A percentile compares a stretch with the other conserved stretches of the same genome.
These are phyloP conservation scores for Cottus gobio DNA, from an alignment of 2,113 vertebrate species.

Conservation along the genomic window DNA sequence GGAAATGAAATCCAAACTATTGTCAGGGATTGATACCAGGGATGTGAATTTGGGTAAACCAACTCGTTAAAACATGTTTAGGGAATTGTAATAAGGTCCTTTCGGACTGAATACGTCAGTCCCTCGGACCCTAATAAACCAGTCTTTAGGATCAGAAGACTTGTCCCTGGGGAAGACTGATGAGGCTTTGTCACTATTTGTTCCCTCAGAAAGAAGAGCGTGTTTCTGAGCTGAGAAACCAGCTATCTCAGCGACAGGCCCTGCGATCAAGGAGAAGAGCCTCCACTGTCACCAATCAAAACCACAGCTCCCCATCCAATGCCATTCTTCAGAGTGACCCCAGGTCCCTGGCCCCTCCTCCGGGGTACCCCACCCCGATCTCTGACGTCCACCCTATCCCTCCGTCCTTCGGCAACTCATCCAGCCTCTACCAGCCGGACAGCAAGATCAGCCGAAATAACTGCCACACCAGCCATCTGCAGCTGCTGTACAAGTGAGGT, in stretches of 20 bases:
- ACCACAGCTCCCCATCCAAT: constrained; percentile 70
- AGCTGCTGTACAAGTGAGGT: constrained; percentile 90
- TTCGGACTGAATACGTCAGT: too few relatives aligned
- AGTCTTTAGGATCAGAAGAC: not conserved
- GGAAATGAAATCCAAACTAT: not conserved
- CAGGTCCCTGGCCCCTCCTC: constrained; percentile 76
- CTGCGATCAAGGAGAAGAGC: constrained; percentile 87
- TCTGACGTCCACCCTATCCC: constrained; percentile 76
- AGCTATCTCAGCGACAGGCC: constrained; percentile 88
- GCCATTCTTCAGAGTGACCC: constrained; percentile 65
- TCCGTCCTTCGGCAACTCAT: constrained; percentile 80
- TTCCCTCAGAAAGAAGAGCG: constrained; percentile 89
- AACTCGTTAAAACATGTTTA: not conserved
- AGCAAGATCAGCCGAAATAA: constrained; percentile 88
- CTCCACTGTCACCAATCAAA: constrained; percentile 73
- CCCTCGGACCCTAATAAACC: too few relatives aligned
- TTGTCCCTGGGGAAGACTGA: not conserved
- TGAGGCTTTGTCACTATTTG: not conserved
- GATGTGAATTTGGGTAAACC: not conserved
- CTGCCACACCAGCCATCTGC: constrained; percentile 90
- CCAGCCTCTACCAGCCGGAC: constrained; percentile 83
- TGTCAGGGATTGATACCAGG: not conserved
- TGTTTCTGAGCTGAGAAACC: constrained; percentile 89
- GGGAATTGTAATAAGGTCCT: too few relatives aligned
- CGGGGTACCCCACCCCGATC: constrained; percentile 78